These are phyloP conservation scores for Rhea americana DNA, from an alignment of 2,113 vertebrate species.

Conservation along the genomic window DNA sequence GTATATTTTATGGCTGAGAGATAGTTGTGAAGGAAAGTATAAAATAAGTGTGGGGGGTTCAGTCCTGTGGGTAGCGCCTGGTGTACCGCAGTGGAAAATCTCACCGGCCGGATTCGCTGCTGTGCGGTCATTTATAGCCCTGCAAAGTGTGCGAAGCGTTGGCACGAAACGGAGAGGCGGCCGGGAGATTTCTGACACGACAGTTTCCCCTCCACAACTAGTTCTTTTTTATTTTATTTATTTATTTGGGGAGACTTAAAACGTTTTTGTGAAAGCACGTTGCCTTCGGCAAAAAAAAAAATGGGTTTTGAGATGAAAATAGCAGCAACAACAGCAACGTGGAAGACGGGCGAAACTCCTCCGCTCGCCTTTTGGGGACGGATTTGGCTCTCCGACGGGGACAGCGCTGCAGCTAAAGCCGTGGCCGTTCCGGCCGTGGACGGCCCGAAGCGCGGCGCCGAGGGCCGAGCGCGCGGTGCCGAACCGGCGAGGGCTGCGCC, in stretches of 20 bases:
- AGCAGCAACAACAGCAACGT: neutral
- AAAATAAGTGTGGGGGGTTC: neutral
- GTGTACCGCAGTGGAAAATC: neutral
- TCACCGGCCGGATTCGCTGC: conserved; percentile 29
- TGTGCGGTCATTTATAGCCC: conserved; percentile 15
- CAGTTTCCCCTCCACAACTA: conserved; percentile 34
- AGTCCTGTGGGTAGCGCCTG: neutral
- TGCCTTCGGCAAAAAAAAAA: neutral
- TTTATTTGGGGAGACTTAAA: neutral
- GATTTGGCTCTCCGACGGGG: neutral
- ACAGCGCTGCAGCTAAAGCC: too few relatives aligned
- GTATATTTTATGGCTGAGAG: conserved; percentile 45
- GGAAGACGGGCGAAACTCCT: neutral
- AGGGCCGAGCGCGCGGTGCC: too few relatives aligned
- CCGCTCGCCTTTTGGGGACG: neutral
- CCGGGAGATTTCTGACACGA: conserved; percentile 39
- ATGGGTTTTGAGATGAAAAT: neutral
- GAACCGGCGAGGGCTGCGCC: too few relatives aligned
- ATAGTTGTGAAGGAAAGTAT: neutral
- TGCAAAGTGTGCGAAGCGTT: neutral
- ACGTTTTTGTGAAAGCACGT: neutral
- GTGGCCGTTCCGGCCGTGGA: too few relatives aligned
- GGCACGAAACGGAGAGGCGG: conserved; percentile 42
- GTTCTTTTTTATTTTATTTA: neutral
- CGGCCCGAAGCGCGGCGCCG: too few relatives aligned